These are phyloP conservation scores for Pitta sordida DNA, from an alignment of 2,113 vertebrate species.

Conservation along the genomic window DNA sequence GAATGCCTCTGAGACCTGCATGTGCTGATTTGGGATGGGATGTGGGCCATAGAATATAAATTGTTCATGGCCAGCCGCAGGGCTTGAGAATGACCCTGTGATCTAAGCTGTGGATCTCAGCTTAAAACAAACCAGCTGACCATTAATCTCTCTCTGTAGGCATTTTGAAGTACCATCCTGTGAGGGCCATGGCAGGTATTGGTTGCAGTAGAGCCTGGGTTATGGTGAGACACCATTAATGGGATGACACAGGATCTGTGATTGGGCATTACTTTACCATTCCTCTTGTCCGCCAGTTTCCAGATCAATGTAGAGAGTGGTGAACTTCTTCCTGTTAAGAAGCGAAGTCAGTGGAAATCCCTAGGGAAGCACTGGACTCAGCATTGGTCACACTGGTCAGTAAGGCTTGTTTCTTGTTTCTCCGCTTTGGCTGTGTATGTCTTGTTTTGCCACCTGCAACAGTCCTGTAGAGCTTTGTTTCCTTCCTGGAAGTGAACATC, in stretches of 20 bases:
- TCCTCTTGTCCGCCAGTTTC: neutral
- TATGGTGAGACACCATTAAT: neutral
- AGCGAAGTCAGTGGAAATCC: neutral
- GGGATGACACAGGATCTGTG: neutral
- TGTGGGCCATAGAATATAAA: neutral
- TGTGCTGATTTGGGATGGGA: neutral
- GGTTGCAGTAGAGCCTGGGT: neutral
- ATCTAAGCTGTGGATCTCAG: neutral
- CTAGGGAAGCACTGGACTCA: neutral
- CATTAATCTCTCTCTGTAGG: neutral
- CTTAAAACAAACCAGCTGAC: neutral
- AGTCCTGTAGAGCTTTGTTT: neutral
- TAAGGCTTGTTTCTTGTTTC: neutral
- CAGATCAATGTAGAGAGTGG: neutral
- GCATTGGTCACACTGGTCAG: neutral
- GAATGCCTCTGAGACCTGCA: neutral
- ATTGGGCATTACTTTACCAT: neutral
- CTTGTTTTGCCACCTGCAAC: neutral
- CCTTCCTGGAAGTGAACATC: neutral
- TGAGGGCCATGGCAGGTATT: neutral
- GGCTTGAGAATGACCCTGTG: neutral
- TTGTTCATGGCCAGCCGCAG: neutral
- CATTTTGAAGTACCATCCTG: neutral
- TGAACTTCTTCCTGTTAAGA: neutral
- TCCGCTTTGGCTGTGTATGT: neutral